These are phyloP conservation scores for Clamator glandarius DNA, from an alignment of 2,797 vertebrate genomes.

Conservation along the genomic window DNA sequence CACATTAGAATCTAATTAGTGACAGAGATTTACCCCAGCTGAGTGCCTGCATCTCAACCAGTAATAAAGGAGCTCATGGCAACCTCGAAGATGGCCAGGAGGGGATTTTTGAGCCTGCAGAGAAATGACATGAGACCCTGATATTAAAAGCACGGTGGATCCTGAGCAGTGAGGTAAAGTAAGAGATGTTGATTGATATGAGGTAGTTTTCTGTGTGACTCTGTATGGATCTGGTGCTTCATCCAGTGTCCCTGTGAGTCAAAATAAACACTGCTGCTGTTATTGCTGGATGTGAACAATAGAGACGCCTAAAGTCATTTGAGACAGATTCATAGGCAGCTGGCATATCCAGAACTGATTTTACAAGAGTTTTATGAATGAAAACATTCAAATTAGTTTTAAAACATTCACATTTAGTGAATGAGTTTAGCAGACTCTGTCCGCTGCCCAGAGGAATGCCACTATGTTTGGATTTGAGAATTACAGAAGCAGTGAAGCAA, in stretches of 20 bases:
- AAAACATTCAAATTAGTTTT: background rate
- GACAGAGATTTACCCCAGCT: background rate
- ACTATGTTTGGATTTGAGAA: background rate
- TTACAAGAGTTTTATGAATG: background rate
- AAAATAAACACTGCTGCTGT: fast-evolving
- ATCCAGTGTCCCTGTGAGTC: fast-evolving
- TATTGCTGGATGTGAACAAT: background rate
- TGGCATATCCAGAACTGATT: fast-evolving
- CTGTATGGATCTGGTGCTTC: fast-evolving
- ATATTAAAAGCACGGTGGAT: fast-evolving
- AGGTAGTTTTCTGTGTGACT: fast-evolving
- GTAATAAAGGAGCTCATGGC: background rate
- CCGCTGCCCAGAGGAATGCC: background rate
- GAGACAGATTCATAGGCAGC: fast-evolving
- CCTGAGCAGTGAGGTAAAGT: background rate
- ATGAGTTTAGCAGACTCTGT: fast-evolving
- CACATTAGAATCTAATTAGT: background rate
- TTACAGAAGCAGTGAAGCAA: background rate
- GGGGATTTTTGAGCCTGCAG: background rate
- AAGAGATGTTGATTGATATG: background rate
- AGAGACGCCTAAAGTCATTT: background rate
- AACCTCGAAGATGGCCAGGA: background rate
- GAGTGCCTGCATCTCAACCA: background rate
- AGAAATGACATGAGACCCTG: fast-evolving
- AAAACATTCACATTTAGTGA: fast-evolving